These are phyloP conservation scores for Tursiops truncatus DNA, from an alignment of 2,113 vertebrate species.

Conservation along the genomic window DNA sequence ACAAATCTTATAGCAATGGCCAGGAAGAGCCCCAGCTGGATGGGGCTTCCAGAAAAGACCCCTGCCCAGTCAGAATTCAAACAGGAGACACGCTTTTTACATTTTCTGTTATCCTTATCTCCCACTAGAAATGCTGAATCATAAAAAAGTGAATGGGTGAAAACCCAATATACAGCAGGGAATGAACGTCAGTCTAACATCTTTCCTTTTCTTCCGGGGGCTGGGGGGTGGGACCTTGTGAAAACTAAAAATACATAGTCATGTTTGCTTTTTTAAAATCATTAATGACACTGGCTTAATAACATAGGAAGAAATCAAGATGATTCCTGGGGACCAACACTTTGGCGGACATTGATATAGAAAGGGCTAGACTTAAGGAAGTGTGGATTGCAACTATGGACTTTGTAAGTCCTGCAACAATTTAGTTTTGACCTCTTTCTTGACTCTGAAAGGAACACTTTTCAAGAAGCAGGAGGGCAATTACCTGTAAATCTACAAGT, in stretches of 20 bases:
- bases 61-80: background rate
- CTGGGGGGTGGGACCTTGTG: background rate
- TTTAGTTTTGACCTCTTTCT: background rate
- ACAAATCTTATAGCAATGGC: background rate
- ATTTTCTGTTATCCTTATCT: background rate
- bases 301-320: background rate
- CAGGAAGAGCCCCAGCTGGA: background rate
- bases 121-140: background rate
- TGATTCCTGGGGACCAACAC: background rate
- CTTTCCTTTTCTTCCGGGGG: background rate
- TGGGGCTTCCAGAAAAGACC: background rate
- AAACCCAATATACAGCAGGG: background rate
- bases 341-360: background rate
- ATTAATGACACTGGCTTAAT: background rate
- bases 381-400: background rate
- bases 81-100: background rate
- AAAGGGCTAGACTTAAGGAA: background rate
- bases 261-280: slow-evolving; percentile 23
- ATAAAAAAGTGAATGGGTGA: background rate
- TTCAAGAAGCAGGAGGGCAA: background rate
- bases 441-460: background rate
- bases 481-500: background rate
- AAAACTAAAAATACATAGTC: background rate
- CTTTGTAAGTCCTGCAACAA: background rate
- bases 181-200: background rate